Conservation (phyloP, 2,797 vertebrate genomes). For the Clarias fuscus region DNA sequence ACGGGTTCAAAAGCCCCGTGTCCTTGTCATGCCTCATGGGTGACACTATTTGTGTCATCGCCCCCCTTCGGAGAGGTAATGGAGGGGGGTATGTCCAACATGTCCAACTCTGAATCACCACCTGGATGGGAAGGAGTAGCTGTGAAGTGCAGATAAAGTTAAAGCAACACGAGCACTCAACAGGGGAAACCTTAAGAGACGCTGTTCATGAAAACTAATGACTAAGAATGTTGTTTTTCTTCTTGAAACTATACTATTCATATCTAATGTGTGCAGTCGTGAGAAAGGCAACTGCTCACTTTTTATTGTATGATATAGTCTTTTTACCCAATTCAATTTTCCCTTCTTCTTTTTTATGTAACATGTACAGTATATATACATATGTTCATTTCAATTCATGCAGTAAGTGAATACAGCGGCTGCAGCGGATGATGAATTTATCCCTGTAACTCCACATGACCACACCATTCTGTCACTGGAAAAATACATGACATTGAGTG, state of each 20-base stretch:
- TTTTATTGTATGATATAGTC: too few species aligned
- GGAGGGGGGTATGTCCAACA: background rate
- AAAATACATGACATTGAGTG: background rate
- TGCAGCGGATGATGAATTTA: background rate
- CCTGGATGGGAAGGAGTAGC: slow-evolving; percentile 9
- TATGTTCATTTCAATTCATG: background rate
- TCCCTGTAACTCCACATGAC: background rate
- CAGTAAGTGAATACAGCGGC: background rate
- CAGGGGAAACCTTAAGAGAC: background rate
- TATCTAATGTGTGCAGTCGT: background rate
- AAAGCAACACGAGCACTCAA: background rate
- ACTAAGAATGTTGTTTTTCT: too few species aligned
- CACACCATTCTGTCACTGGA: background rate
- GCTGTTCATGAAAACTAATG: background rate
- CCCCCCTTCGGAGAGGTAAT: slow-evolving; percentile 16
- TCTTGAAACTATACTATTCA: background rate
- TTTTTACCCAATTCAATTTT: too few species aligned
- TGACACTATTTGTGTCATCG: slow-evolving; percentile 39
- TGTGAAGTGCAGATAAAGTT: background rate
- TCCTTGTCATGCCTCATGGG: slow-evolving; percentile 48
- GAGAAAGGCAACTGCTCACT: too few species aligned
- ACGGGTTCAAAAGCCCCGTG: slow-evolving; percentile 41
- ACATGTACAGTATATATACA: too few species aligned
- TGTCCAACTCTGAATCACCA: background rate
- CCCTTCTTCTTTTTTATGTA: too few species aligned